Conservation (phyloP, 2,113 vertebrate species). For the Tricholaema leucomelas region DNA sequence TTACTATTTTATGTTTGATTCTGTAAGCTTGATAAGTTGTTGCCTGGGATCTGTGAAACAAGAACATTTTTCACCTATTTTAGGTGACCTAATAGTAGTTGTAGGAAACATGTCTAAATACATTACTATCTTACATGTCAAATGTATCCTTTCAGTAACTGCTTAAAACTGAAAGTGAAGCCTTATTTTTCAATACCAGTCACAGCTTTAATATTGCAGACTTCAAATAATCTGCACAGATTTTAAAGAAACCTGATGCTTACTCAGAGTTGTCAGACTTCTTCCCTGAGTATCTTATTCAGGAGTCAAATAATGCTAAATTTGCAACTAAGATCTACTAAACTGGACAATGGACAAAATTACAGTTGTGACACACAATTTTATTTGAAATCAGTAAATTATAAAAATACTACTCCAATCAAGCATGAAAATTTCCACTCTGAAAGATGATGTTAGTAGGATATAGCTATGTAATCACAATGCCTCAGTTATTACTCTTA, state of each 20-base stretch:
- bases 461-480: neutral
- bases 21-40: conserved; percentile 70
- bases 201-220: neutral
- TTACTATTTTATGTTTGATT: conserved; percentile 81
- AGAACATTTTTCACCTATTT: neutral
- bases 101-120: neutral
- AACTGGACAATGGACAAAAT: neutral
- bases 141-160: neutral
- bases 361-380: too few relatives aligned
- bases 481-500: neutral
- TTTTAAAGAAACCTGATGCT: neutral
- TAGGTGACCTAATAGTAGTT: neutral
- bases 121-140: neutral
- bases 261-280: neutral
- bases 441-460: neutral
- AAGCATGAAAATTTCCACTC: neutral
- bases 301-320: neutral
- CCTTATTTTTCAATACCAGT: neutral
- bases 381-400: neutral
- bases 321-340: neutral
- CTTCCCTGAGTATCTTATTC: neutral
- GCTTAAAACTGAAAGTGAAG: neutral
- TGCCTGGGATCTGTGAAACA: conserved; percentile 68
- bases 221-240: neutral
- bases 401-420: neutral